Percentiles rank a stretch among this genome's conserved stretches.
Evolutionary conservation across 1,140 invertebrate genomes (phyloP).

Genomic region (Copidosoma floridanum): DNA sequence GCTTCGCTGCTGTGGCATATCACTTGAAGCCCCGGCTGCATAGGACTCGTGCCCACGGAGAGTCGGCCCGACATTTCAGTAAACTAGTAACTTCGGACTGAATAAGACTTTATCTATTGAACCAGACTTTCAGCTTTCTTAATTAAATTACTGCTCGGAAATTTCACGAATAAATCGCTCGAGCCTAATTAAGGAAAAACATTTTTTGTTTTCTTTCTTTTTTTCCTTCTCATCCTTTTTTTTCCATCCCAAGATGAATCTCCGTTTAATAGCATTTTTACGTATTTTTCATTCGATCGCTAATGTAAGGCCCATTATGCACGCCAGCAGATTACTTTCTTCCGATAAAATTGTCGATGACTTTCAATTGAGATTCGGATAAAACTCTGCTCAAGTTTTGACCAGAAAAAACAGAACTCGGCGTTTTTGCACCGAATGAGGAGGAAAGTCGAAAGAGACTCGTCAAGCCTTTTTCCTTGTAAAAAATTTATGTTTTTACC

Average conservation of each 20-base stretch:
- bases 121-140: neutral
- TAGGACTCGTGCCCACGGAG: neutral
- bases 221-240: too few relatives aligned
- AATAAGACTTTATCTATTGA: conserved; percentile 13
- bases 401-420: neutral
- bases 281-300: neutral
- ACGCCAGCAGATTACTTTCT: neutral
- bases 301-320: neutral
- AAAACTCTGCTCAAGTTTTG: neutral
- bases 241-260: neutral
- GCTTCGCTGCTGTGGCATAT: too few relatives aligned
- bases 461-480: too few relatives aligned
- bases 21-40: neutral
- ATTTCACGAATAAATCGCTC: conserved; percentile 4
- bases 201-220: too few relatives aligned
- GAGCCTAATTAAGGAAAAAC: conserved; percentile 1
- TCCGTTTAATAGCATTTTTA: neutral
- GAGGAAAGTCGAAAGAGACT: neutral
- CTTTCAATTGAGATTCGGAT: neutral
- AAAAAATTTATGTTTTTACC: too few relatives aligned
- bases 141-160: neutral
- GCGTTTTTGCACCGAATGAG: neutral
- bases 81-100: conserved; percentile 2
- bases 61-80: conserved; percentile 4
- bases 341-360: neutral